Percentiles rank a stretch among this genome's conserved stretches.
These are phyloP conservation scores for Druceiella hillmani DNA, from an alignment of 2,888 invertebrate genomes.

Conservation along the genomic window DNA sequence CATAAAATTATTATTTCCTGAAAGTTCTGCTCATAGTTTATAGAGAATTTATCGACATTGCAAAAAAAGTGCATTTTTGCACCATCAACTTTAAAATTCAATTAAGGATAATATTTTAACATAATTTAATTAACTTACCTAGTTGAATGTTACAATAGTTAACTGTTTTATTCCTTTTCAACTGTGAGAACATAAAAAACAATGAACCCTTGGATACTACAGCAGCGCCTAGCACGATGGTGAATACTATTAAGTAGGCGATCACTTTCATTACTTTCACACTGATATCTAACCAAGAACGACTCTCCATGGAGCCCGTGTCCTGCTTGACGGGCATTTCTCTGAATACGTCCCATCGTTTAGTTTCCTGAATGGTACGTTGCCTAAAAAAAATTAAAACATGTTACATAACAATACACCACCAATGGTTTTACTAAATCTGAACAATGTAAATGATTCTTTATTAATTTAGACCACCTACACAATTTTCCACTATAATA, in stretches of 20 bases:
- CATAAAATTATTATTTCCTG: no score
- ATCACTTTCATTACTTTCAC: slow-evolving; percentile 62
- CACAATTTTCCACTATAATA: no score
- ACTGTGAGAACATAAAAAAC: slow-evolving; percentile 68
- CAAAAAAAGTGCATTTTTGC: no score
- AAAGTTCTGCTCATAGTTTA: no score
- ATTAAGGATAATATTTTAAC: no score
- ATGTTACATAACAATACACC: no score
- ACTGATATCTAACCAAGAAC: slow-evolving; percentile 54
- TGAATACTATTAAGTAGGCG: slow-evolving; percentile 64
- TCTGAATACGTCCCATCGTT: slow-evolving; percentile 77
- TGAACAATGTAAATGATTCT: no score
- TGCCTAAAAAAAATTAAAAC: slow-evolving; percentile 38
- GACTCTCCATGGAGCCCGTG: slow-evolving; percentile 62
- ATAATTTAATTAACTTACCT: no score
- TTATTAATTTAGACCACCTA: no score
- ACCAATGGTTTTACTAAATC: no score
- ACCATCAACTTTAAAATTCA: no score
- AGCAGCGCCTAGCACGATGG: slow-evolving; percentile 59
- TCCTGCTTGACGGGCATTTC: slow-evolving; percentile 63
- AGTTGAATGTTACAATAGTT: slow-evolving; percentile 54
- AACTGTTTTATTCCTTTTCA: slow-evolving; percentile 50
- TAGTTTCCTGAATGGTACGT: slow-evolving; percentile 49
- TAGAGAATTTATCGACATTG: no score
- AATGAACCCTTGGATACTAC: slow-evolving; percentile 69